Evolutionary conservation across 2,113 vertebrate genomes (phyloP).

Genomic region (Athene cunicularia): DNA sequence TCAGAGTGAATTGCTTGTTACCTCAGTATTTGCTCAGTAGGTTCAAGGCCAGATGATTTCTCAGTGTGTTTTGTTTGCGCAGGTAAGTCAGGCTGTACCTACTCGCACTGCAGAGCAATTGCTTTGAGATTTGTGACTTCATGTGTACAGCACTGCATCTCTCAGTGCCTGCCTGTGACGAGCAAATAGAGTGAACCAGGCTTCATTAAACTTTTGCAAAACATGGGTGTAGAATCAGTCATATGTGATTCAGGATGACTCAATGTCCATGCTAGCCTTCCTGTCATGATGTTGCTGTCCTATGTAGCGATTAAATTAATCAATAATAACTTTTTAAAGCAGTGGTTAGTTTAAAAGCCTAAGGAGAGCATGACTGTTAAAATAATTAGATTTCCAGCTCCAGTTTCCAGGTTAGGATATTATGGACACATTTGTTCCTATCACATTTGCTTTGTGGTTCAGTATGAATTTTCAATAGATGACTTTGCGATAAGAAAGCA

Average conservation of each 20-base stretch:
- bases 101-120: background rate
- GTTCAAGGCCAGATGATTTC: background rate
- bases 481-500: slow-evolving; percentile 75
- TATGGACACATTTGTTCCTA: slow-evolving; percentile 68
- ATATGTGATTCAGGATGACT: background rate
- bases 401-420: slow-evolving; percentile 70
- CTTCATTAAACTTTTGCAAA: background rate
- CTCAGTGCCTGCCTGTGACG: background rate
- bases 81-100: background rate
- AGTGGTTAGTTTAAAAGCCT: slow-evolving; percentile 64
- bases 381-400: slow-evolving; percentile 71
- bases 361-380: slow-evolving; percentile 55
- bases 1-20: background rate
- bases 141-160: background rate
- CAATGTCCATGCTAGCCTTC: background rate
- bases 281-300: background rate
- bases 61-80: background rate
- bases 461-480: slow-evolving; percentile 82
- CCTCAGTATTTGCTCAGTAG: background rate
- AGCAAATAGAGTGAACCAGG: background rate
- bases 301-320: background rate
- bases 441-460: slow-evolving; percentile 73
- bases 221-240: background rate
- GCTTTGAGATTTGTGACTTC: background rate
- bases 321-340: slow-evolving; percentile 30